phyloP scores from a whole-genome alignment of 2,888 invertebrate species.

The Epiblema foenella region DNA sequence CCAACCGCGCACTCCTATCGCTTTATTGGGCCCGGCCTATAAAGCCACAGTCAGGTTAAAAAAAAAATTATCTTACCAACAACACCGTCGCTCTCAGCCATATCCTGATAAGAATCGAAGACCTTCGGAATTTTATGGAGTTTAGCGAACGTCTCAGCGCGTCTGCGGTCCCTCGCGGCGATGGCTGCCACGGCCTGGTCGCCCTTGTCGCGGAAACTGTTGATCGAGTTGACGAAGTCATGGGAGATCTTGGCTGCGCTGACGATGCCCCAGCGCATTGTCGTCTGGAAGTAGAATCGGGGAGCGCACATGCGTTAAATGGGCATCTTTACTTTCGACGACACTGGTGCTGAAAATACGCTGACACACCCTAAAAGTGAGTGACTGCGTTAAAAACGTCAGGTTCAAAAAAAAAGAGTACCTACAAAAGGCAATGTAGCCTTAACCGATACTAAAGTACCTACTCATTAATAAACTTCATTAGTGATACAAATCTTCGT shows the following conservation, averaged over 20 bases:
- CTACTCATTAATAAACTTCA: not conserved
- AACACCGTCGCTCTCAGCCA: slow-evolving; percentile 21
- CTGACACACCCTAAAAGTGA: too few species aligned
- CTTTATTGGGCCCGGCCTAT: too few species aligned
- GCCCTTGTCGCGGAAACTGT: slow-evolving; percentile 84
- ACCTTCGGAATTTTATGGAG: slow-evolving; percentile 14
- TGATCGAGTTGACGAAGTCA: slow-evolving; percentile 91
- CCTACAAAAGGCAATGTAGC: too few species aligned
- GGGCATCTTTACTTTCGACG: too few species aligned
- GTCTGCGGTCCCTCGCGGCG: slow-evolving; percentile 10
- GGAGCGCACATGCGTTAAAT: too few species aligned
- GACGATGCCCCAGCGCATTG: slow-evolving; percentile 92
- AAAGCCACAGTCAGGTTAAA: too few species aligned
- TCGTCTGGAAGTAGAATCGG: slow-evolving; percentile 62
- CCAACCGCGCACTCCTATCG: too few species aligned
- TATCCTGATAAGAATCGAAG: slow-evolving; percentile 25
- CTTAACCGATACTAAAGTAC: not conserved
- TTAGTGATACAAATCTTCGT: not conserved
- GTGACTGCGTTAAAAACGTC: too few species aligned
- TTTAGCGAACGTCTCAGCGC: slow-evolving; percentile 21
- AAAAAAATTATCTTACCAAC: slow-evolving; percentile 25
- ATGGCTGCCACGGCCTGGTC: slow-evolving; percentile 81
- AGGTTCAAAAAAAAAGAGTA: too few species aligned
- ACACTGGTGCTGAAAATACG: too few species aligned
- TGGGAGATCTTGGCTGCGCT: slow-evolving; percentile 92